These are phyloP conservation scores for Pocillopora damicornis DNA, from an alignment of 64 coral and sea anemone species.

Conservation along the genomic window DNA sequence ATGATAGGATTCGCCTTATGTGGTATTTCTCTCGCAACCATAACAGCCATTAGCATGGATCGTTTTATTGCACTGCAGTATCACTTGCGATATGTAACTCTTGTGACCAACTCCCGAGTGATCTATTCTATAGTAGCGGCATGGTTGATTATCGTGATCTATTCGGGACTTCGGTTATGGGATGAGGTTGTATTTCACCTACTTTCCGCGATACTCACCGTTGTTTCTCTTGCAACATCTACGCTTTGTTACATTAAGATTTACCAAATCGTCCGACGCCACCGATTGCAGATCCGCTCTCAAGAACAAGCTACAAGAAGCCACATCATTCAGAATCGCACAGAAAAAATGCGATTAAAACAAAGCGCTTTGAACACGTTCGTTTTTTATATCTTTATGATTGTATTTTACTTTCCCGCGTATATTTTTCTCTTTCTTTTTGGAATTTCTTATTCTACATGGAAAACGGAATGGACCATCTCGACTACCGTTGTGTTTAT, in stretches of 20 bases:
- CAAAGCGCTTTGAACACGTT: conserved; percentile 8
- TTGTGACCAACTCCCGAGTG: conserved; percentile 1
- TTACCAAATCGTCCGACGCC: neutral
- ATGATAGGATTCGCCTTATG: neutral
- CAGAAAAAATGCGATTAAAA: neutral
- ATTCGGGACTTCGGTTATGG: neutral
- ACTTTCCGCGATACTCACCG: neutral
- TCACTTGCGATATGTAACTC: conserved; percentile 10
- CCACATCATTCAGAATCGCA: neutral
- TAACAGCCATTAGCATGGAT: conserved; percentile 1
- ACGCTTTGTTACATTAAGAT: conserved; percentile 10
- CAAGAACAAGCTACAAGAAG: neutral
- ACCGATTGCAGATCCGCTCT: neutral
- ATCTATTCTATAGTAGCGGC: neutral
- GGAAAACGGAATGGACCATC: conserved; percentile 8
- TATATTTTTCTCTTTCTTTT: neutral
- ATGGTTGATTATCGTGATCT: neutral
- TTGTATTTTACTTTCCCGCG: neutral
- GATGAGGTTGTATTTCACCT: neutral
- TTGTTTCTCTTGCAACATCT: neutral
- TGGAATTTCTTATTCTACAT: neutral
- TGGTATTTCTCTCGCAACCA: neutral
- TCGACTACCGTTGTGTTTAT: conserved; percentile 20
- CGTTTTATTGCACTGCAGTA: neutral
- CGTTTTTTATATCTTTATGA: neutral